Evolutionary conservation across 1,140 invertebrate genomes (phyloP).

Genomic region (Mylabris phalerata): DNA sequence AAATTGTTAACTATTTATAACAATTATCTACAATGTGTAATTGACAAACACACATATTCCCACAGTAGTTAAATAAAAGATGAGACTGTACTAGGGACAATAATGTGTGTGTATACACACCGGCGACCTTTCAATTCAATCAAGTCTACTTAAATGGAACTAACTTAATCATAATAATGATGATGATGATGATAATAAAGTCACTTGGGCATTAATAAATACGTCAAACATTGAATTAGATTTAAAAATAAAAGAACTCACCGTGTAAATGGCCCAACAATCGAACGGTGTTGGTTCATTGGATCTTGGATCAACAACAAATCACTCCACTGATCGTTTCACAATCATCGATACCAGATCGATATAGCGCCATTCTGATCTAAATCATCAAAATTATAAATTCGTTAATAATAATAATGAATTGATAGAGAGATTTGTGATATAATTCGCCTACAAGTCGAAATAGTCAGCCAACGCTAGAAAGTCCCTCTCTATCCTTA

Average conservation of each 20-base stretch:
- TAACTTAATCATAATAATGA: too few relatives aligned
- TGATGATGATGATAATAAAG: too few relatives aligned
- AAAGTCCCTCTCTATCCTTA: slow-evolving; percentile 10
- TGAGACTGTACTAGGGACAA: background rate
- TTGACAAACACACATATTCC: background rate
- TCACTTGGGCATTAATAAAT: slow-evolving; percentile 1
- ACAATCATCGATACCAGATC: too few relatives aligned
- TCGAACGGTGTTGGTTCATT: too few relatives aligned
- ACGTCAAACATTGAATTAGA: background rate
- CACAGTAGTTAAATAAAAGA: slow-evolving; percentile 7
- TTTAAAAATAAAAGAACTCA: background rate
- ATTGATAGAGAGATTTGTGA: background rate
- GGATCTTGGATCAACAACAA: too few relatives aligned
- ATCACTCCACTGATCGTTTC: too few relatives aligned
- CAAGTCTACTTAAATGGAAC: background rate
- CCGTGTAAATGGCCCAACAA: slow-evolving; percentile 7
- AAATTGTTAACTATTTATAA: too few relatives aligned
- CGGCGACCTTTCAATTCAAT: slow-evolving; percentile 13
- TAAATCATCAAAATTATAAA: too few relatives aligned
- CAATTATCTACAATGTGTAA: too few relatives aligned
- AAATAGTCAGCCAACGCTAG: slow-evolving; percentile 8
- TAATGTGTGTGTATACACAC: background rate
- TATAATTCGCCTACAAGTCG: slow-evolving; percentile 8
- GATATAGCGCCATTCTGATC: too few relatives aligned
- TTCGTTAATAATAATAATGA: too few relatives aligned